Percentiles rank a stretch among this genome's conserved stretches.
Evolutionary conservation across 92 coral and sea anemone genomes (phyloP).

Genomic region (Palythoa caribaeorum): DNA sequence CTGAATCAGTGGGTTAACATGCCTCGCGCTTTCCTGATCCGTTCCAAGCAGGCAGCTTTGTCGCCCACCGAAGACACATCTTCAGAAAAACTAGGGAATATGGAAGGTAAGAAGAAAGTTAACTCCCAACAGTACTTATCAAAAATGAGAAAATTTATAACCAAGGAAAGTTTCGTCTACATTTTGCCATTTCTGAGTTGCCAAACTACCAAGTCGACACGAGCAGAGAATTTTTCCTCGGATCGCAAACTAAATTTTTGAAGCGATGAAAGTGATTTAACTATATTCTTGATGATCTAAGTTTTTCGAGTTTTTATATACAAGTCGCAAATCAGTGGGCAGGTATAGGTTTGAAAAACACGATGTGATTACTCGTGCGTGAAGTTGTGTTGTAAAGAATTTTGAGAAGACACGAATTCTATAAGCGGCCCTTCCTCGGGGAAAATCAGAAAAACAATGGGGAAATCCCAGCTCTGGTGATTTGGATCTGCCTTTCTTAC

Average conservation of each 20-base stretch:
- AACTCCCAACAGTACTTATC: background rate
- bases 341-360: slow-evolving; percentile 24
- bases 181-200: background rate
- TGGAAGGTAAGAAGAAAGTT: slow-evolving; percentile 50
- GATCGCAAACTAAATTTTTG: background rate
- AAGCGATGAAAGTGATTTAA: background rate
- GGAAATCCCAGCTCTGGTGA: slow-evolving; percentile 32
- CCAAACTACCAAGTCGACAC: slow-evolving; percentile 13
- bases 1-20: slow-evolving; percentile 41
- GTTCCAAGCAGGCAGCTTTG: slow-evolving; percentile 62
- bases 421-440: slow-evolving; percentile 31
- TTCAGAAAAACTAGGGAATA: slow-evolving; percentile 21
- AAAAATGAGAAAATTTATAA: background rate
- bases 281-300: background rate
- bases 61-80: slow-evolving; percentile 25
- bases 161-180: background rate
- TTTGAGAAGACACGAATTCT: slow-evolving; percentile 20
- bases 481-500: slow-evolving; percentile 28
- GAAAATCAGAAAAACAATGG: slow-evolving; percentile 26
- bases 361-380: slow-evolving; percentile 48
- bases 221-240: background rate
- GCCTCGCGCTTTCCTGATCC: slow-evolving; percentile 90
- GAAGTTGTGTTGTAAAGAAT: slow-evolving; percentile 40
- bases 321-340: slow-evolving; percentile 29
- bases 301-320: background rate